Evolutionary conservation across 1,140 invertebrate genomes (phyloP).

Genomic region (Macrosteles quadrilineatus): DNA sequence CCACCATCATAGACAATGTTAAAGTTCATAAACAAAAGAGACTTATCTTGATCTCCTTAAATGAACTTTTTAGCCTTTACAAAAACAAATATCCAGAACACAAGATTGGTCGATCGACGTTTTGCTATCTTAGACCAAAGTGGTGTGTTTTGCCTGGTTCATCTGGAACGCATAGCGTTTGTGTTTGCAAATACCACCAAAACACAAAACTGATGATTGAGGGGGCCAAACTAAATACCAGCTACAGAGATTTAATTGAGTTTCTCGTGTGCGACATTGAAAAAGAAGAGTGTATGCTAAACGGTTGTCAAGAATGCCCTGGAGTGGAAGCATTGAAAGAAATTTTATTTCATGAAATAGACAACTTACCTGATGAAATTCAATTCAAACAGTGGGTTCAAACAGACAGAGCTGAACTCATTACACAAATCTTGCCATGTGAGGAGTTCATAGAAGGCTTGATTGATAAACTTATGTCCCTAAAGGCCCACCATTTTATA

Average conservation of each 20-base stretch:
- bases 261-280: constrained; percentile 20
- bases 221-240: constrained; percentile 23
- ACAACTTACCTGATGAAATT: constrained; percentile 27
- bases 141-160: constrained; percentile 34
- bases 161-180: constrained; percentile 36
- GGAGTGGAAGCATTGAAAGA: neutral
- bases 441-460: too few species aligned
- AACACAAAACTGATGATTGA: constrained; percentile 31
- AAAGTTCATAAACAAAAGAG: constrained; percentile 33
- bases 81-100: constrained; percentile 34
- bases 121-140: constrained; percentile 33
- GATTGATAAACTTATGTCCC: too few species aligned
- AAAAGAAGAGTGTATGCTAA: constrained; percentile 17
- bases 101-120: constrained; percentile 30
- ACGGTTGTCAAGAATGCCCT: constrained; percentile 6
- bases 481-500: constrained; percentile 36
- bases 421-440: constrained; percentile 16
- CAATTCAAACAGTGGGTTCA: constrained; percentile 31
- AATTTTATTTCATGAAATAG: constrained; percentile 19
- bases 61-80: constrained; percentile 29
- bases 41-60: constrained; percentile 28
- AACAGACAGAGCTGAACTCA: constrained; percentile 26
- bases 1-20: constrained; percentile 26
- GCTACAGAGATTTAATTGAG: constrained; percentile 21
- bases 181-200: constrained; percentile 36